phyloP scores from a whole-genome alignment of 2,113 vertebrate genomes.

The Suncus etruscus region DNA sequence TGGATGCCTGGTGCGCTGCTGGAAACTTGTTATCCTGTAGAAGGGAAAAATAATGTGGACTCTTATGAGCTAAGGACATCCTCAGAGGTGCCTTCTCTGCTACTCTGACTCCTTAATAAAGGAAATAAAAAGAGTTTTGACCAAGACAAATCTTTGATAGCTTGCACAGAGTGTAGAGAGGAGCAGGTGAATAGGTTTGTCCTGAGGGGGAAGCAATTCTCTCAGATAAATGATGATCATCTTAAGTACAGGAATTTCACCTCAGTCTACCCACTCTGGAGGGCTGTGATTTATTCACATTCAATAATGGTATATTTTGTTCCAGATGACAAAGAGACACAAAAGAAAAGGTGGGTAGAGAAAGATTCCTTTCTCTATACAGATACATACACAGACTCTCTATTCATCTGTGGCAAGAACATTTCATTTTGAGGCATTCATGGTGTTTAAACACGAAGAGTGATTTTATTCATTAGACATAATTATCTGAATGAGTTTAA shows the following conservation, averaged over 20 bases:
- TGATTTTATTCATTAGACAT: constrained; percentile 59
- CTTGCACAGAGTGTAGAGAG: not conserved
- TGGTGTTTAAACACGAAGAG: constrained; percentile 45
- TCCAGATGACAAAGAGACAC: not conserved
- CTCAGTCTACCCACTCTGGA: not conserved
- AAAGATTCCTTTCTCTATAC: not conserved
- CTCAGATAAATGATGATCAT: not conserved
- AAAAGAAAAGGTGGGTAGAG: not conserved
- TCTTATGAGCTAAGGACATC: too few relatives aligned
- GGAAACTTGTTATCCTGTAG: too few relatives aligned
- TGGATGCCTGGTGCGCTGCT: not conserved
- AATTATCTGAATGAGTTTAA: constrained; percentile 73
- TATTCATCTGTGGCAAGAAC: not conserved
- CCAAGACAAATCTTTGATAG: too few relatives aligned
- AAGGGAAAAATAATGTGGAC: too few relatives aligned
- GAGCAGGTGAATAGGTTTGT: not conserved
- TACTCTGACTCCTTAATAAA: too few relatives aligned
- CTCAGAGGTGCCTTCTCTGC: too few relatives aligned
- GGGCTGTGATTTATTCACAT: not conserved
- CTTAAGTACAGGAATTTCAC: not conserved
- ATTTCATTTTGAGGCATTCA: constrained; percentile 60
- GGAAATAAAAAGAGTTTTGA: too few relatives aligned
- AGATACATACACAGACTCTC: not conserved
- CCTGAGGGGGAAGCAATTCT: not conserved
- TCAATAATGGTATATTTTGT: not conserved